Percentiles rank a stretch among this genome's conserved stretches.
These are phyloP conservation scores for Isoperla grammatica DNA, from an alignment of 2,888 invertebrate species.

Conservation along the genomic window DNA sequence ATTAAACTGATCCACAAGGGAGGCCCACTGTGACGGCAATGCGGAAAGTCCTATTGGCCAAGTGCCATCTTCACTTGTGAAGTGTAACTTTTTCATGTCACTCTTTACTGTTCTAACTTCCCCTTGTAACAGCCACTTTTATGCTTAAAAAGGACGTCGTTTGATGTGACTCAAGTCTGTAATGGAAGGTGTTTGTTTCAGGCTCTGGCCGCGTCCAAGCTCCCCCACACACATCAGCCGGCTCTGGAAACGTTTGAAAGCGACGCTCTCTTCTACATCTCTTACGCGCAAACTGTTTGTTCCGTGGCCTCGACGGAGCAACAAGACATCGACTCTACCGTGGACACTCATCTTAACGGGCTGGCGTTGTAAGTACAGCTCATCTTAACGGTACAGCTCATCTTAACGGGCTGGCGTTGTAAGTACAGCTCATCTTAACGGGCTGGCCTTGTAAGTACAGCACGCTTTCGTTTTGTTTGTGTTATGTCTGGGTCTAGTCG, in stretches of 20 bases:
- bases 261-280: slow-evolving; percentile 50
- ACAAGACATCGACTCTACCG: slow-evolving; percentile 42
- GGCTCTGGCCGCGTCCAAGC: slow-evolving; percentile 36
- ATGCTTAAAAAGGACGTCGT: neutral
- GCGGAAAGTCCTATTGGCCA: no score
- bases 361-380: slow-evolving; percentile 41
- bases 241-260: slow-evolving; percentile 47
- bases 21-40: no score
- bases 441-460: no score
- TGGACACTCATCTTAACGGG: slow-evolving; percentile 42
- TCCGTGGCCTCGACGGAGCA: slow-evolving; percentile 39
- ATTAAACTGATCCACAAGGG: no score
- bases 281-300: slow-evolving; percentile 47
- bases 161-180: no score
- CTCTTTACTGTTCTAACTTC: neutral
- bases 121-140: neutral
- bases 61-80: no score
- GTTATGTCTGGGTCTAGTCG: no score
- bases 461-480: no score
- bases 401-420: no score
- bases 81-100: no score
- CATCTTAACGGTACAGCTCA: neutral
- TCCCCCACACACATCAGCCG: slow-evolving; percentile 44
- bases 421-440: no score
- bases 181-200: no score